A percentile compares a stretch with the other conserved stretches of the same genome.
Evolutionary conservation across 2,888 invertebrate species (phyloP).

Genomic region (Campopleginae sp.): DNA sequence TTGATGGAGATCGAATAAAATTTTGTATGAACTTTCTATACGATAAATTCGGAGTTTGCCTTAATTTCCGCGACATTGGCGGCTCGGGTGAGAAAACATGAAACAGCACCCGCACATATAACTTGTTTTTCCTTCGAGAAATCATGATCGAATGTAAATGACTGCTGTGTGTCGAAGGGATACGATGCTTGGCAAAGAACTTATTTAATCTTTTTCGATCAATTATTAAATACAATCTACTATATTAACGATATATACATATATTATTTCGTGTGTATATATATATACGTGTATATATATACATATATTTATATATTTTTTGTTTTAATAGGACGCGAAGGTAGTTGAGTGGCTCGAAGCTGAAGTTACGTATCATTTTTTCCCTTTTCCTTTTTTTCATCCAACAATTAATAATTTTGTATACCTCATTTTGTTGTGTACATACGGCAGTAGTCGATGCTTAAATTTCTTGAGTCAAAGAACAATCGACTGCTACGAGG

Average conservation of each 20-base stretch:
- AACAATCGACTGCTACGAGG: conserved; percentile 21
- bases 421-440: conserved; percentile 46
- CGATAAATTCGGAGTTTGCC: conserved; percentile 38
- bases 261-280: conserved; percentile 73
- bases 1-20: conserved; percentile 50
- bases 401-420: conserved; percentile 54
- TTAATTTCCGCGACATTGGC: conserved; percentile 2
- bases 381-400: conserved; percentile 49
- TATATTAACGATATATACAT: conserved; percentile 81
- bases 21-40: conserved; percentile 54
- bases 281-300: conserved; percentile 65
- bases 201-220: conserved; percentile 59
- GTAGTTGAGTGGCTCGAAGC: conserved; percentile 69
- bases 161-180: conserved; percentile 58
- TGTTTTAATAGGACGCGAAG: conserved; percentile 70
- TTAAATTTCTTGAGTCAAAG: conserved; percentile 11
- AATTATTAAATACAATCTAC: conserved; percentile 78
- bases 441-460: conserved; percentile 42
- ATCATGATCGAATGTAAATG: conserved; percentile 52
- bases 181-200: conserved; percentile 46
- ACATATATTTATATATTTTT: conserved; percentile 55
- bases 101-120: conserved; percentile 34
- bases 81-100: conserved; percentile 33
- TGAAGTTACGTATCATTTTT: conserved; percentile 65
- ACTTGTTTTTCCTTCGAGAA: conserved; percentile 5